Evolutionary conservation across 2,888 invertebrate species (phyloP), one percentile per base, ranked within the genome.

Genomic region (Masnerella sp.): DNA sequence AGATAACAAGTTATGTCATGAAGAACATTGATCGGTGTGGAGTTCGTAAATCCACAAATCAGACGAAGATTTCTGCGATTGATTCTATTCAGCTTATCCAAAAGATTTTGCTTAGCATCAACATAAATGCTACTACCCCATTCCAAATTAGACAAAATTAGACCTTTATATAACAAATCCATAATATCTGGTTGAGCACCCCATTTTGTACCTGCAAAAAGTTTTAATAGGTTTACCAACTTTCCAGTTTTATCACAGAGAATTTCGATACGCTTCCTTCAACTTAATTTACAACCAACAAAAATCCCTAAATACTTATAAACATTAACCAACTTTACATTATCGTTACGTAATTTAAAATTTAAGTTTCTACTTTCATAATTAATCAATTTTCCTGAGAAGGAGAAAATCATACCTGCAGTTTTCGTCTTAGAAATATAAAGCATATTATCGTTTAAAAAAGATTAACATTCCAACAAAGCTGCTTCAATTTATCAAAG

Each of bases 171-270:
- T 25, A 52, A 15, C 2, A 8, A 38, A 9, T 5, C 11, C 0
- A 52, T 22, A 4, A 38, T 14, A 15, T 52, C 52, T 17, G 52
- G 22, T 15, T 52, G 36, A 1, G 25, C 5, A 0, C 52, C 52
- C 38, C 52, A 52, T n/a, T n/a, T n/a, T n/a, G n/a, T n/a, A n/a
- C 47, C 32, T 5, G n/a, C 15, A 32, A 49, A 49, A 3, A 7
- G 4, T 32, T 49, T 30, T 1, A 49, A 17, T 7, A 32, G 32
- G 11, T 49, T 30, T 11, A 49, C 9, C 1, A 32, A 8, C 11
- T 32, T 30, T 7, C 2, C n/a, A 0, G 32, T 17, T 32, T 49
- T 49, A 40, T 40, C 11, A 2, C 1, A 1, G 7, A 17, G 5
- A 40, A 17, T 17, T 9, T 43, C 22, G 11, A 43, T 22, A 22